A percentile compares a stretch with the other conserved stretches of the same genome.
Evolutionary conservation across 2,888 invertebrate genomes (phyloP).

Genomic region (Apocheima hispidaria): DNA sequence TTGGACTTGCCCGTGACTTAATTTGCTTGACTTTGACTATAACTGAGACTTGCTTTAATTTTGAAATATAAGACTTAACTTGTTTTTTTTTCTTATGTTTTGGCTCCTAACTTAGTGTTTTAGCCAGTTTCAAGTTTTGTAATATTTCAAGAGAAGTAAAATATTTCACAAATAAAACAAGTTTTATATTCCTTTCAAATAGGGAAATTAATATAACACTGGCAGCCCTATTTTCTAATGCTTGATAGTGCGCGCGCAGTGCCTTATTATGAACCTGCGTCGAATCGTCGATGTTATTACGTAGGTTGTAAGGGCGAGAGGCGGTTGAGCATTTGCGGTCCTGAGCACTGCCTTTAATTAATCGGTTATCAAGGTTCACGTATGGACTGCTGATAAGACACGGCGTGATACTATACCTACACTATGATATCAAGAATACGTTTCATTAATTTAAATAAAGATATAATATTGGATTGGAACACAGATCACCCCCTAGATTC

Average conservation of each 20-base stretch:
- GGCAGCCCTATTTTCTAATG: constrained; percentile 47
- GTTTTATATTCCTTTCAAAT: not conserved
- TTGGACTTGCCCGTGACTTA: too few species aligned
- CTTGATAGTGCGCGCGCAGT: constrained; percentile 77
- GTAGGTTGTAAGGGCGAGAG: constrained; percentile 75
- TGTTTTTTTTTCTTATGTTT: too few species aligned
- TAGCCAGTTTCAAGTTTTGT: too few species aligned
- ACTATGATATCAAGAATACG: constrained; percentile 4
- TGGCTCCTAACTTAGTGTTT: too few species aligned
- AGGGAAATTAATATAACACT: not conserved
- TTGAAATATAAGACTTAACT: too few species aligned
- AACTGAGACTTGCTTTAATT: too few species aligned
- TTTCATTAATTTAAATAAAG: too few species aligned
- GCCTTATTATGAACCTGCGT: constrained; percentile 42
- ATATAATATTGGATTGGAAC: too few species aligned
- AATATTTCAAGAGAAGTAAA: too few species aligned
- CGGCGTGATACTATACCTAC: constrained; percentile 2
- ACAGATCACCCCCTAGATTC: too few species aligned
- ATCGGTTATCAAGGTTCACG: constrained; percentile 54
- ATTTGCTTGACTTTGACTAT: too few species aligned
- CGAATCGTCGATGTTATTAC: constrained; percentile 72
- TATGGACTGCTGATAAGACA: constrained; percentile 40
- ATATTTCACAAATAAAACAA: too few species aligned
- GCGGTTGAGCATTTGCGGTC: constrained; percentile 46
- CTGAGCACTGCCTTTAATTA: constrained; percentile 64